Evolutionary conservation across 2,113 vertebrate genomes (phyloP).

Genomic region (Litocranius walleri): DNA sequence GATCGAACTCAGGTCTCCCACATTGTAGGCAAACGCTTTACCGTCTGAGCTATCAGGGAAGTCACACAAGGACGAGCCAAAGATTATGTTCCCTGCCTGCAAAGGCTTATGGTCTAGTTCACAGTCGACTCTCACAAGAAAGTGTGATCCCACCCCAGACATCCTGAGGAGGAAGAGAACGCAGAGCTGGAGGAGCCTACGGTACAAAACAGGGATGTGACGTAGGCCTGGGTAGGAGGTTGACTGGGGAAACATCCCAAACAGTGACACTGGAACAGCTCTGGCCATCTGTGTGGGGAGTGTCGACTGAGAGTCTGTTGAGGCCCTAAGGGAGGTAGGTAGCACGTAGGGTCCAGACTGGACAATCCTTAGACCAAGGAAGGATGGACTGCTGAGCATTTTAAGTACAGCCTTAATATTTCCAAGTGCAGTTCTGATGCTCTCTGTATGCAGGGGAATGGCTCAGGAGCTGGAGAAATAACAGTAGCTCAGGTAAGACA

Average conservation of each 20-base stretch:
- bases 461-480: neutral
- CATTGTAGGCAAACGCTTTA: no score
- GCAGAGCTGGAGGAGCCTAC: neutral
- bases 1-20: no score
- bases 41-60: no score
- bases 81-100: neutral
- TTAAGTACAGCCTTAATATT: neutral
- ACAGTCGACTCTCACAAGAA: neutral
- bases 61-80: neutral
- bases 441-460: neutral
- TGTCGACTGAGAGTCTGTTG: neutral
- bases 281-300: neutral
- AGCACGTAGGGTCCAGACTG: neutral
- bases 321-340: neutral
- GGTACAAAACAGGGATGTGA: neutral
- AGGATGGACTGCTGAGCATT: neutral
- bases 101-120: neutral
- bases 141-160: neutral
- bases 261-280: neutral
- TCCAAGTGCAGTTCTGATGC: neutral
- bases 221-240: neutral
- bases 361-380: neutral
- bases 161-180: neutral
- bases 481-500: neutral
- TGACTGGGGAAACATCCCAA: neutral